Evolutionary conservation across 2,113 vertebrate genomes (phyloP).

Genomic region (Channa maculata): DNA sequence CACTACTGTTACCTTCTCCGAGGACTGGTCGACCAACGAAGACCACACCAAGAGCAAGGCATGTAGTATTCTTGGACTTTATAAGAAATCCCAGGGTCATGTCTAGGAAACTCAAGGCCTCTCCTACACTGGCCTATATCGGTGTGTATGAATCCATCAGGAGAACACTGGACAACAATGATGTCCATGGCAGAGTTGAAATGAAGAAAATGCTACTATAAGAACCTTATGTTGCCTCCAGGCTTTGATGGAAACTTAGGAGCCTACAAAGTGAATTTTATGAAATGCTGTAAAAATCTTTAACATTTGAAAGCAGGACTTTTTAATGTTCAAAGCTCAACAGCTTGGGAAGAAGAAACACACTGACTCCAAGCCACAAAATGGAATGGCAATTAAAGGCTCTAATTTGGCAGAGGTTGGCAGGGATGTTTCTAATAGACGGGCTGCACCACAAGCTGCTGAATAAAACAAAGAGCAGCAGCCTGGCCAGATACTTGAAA

Average conservation of each 20-base stretch:
- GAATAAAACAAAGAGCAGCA: conserved; percentile 44
- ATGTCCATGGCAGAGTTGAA: too few relatives aligned
- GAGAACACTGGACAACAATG: too few relatives aligned
- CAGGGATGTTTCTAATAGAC: conserved; percentile 63
- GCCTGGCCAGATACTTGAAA: conserved; percentile 8
- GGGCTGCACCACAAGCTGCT: conserved; percentile 32
- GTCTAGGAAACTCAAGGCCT: too few relatives aligned
- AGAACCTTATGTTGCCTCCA: conserved; percentile 6
- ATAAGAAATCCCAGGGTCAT: too few relatives aligned
- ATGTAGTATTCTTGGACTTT: too few relatives aligned
- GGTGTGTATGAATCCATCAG: too few relatives aligned
- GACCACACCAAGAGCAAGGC: too few relatives aligned
- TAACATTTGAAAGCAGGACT: conserved; percentile 43
- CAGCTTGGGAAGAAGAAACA: conserved; percentile 47
- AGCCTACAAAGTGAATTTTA: conserved; percentile 56
- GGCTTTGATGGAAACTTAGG: conserved; percentile 65
- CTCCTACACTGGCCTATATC: too few relatives aligned
- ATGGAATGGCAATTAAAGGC: conserved; percentile 62
- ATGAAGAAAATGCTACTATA: too few relatives aligned
- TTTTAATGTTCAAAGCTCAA: conserved; percentile 67
- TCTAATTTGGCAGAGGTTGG: conserved; percentile 74
- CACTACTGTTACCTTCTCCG: too few relatives aligned
- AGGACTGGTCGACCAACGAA: too few relatives aligned
- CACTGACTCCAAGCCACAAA: conserved; percentile 48
- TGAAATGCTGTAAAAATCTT: conserved; percentile 53